Conservation (phyloP, 2,113 vertebrate species). For the Xenopus tropicalis region DNA sequence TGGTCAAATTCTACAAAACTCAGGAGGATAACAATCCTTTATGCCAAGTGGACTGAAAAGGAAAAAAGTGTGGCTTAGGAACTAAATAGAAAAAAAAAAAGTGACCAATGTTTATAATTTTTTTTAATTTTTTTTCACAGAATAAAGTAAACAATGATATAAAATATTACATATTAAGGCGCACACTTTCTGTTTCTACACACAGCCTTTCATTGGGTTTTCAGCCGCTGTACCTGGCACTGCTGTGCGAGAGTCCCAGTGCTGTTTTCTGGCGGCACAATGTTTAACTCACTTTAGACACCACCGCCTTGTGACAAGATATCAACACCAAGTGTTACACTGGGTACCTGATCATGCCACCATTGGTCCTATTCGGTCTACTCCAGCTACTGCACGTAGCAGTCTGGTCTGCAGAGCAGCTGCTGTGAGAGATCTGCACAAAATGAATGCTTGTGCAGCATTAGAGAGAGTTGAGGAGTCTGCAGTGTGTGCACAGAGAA, state of each 20-base stretch:
- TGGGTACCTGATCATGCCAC: not conserved
- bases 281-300: not conserved
- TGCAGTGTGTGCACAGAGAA: not conserved
- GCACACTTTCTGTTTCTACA: constrained; percentile 48
- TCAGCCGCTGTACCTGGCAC: constrained; percentile 62
- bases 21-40: no score
- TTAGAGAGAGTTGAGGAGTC: not conserved
- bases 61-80: no score
- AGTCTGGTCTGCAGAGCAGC: constrained; percentile 1
- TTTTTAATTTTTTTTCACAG: constrained; percentile 52
- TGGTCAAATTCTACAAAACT: no score
- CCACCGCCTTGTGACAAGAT: constrained; percentile 17
- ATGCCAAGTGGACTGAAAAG: no score
- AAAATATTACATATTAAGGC: constrained; percentile 62
- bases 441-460: constrained; percentile 17
- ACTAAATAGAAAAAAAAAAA: no score
- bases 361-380: not conserved
- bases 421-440: not conserved
- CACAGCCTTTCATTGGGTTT: constrained; percentile 22
- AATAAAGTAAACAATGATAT: constrained; percentile 73
- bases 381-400: not conserved
- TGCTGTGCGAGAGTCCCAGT: not conserved
- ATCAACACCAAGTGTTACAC: not conserved
- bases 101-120: not conserved
- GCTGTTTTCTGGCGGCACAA: not conserved